A percentile compares a stretch with the other conserved stretches of the same genome.
These are phyloP conservation scores for Myiotriccus ornatus DNA, from an alignment of 2,797 vertebrate species.

Conservation along the genomic window DNA sequence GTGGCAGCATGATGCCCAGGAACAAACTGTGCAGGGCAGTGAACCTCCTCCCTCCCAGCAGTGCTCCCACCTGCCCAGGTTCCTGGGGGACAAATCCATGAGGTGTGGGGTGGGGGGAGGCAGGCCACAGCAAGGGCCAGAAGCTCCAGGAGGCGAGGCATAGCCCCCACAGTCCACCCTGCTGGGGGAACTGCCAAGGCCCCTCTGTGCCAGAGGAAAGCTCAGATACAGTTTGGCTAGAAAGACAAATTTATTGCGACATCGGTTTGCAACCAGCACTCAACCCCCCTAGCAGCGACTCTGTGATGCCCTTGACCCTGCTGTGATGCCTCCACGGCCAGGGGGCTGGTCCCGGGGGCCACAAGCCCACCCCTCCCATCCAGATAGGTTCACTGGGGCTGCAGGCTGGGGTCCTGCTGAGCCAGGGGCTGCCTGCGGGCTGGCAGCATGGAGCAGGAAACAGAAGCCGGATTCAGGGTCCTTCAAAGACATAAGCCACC, in stretches of 20 bases:
- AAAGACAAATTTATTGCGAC: constrained; percentile 46
- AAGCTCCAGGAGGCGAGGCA: rapidly evolving
- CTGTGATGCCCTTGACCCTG: neutral
- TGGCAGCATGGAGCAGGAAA: neutral
- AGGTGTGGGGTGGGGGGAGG: neutral
- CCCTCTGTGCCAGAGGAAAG: neutral
- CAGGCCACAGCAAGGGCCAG: neutral
- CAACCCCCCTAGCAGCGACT: neutral
- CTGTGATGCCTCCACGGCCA: neutral
- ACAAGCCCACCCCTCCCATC: neutral
- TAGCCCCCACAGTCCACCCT: neutral
- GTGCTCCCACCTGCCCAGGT: neutral
- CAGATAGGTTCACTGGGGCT: neutral
- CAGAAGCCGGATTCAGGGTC: neutral
- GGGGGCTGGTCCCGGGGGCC: neutral
- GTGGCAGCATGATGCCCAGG: rapidly evolving
- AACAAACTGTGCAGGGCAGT: neutral
- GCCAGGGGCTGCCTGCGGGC: neutral
- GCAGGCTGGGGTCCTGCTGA: neutral
- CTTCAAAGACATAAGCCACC: neutral
- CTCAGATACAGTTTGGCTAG: neutral
- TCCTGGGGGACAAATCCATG: neutral
- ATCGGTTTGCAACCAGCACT: neutral
- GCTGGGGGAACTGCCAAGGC: neutral
- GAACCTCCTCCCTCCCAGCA: neutral